Conservation (phyloP, 1,140 invertebrate species). For the Hirudo medicinalis region DNA sequence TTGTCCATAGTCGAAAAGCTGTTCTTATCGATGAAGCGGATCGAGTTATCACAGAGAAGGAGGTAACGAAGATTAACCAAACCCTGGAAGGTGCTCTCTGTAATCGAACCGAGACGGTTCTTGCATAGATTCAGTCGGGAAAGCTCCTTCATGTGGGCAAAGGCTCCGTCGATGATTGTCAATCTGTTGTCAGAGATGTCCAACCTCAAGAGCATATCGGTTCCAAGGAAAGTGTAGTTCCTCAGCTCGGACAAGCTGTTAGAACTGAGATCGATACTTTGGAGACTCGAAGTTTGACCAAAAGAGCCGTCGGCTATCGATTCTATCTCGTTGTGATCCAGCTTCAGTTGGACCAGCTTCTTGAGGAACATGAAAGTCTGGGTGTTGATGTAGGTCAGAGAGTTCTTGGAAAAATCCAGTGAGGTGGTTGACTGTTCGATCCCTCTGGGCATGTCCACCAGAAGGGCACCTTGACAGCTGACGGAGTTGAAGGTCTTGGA, state of each 20-base stretch:
- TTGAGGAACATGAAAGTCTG: constrained; percentile 11
- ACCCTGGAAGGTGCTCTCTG: constrained; percentile 48
- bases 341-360: constrained; percentile 21
- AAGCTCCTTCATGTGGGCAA: constrained; percentile 43
- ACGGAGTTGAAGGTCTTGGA: constrained; percentile 15
- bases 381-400: constrained; percentile 1
- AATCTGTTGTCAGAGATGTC: constrained; percentile 41
- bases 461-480: constrained; percentile 3
- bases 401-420: constrained; percentile 19
- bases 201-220: constrained; percentile 32
- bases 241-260: constrained; percentile 50
- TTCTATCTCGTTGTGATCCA: constrained; percentile 27
- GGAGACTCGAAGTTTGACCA: constrained; percentile 26
- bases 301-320: constrained; percentile 32
- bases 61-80: constrained; percentile 58
- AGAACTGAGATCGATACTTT: constrained; percentile 48
- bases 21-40: constrained; percentile 54
- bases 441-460: constrained; percentile 15
- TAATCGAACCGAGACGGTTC: constrained; percentile 51
- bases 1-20: constrained; percentile 60
- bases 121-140: constrained; percentile 57
- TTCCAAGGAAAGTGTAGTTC: constrained; percentile 37
- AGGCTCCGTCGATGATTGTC: constrained; percentile 34
- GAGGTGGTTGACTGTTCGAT: constrained; percentile 9
- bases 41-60: constrained; percentile 63